phyloP scores from a whole-genome alignment of 2,888 invertebrate species.

The Agrotis exclamationis region DNA sequence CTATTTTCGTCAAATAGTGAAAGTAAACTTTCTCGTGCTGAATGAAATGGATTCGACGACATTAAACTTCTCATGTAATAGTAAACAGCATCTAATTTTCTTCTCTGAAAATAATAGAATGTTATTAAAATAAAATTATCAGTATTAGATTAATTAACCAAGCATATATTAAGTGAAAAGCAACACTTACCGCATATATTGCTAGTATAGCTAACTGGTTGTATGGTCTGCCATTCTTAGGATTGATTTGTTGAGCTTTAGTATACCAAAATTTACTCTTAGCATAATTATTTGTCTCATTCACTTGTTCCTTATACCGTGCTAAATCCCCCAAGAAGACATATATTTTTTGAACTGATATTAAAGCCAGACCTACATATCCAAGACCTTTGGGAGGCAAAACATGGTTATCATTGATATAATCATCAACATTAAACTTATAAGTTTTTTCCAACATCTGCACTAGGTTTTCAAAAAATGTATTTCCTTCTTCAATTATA shows the following conservation, averaged over 20 bases:
- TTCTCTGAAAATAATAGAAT: constrained; percentile 92
- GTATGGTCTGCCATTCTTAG: constrained; percentile 98
- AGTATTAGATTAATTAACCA: background rate
- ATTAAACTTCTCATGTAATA: constrained; percentile 98
- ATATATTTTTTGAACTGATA: constrained; percentile 96
- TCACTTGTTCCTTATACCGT: constrained; percentile 96
- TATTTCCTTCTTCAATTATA: constrained; percentile 95
- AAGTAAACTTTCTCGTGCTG: constrained; percentile 97
- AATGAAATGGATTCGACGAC: constrained; percentile 97
- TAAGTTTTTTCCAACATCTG: constrained; percentile 94
- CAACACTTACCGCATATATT: constrained; percentile 93
- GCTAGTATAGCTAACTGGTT: constrained; percentile 98
- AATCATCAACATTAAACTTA: constrained; percentile 93
- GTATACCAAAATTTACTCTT: constrained; percentile 95
- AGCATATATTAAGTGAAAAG: background rate
- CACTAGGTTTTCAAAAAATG: constrained; percentile 95
- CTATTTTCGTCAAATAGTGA: constrained; percentile 98
- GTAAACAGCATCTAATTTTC: constrained; percentile 98
- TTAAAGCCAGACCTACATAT: constrained; percentile 94
- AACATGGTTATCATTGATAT: constrained; percentile 91
- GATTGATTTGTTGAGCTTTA: constrained; percentile 98
- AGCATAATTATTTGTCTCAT: constrained; percentile 95
- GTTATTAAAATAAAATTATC: constrained; percentile 1
- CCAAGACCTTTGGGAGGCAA: constrained; percentile 92
- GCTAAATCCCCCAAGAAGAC: constrained; percentile 98